phyloP scores from a whole-genome alignment of 2,888 invertebrate species.

The Corythucha ciliata region DNA sequence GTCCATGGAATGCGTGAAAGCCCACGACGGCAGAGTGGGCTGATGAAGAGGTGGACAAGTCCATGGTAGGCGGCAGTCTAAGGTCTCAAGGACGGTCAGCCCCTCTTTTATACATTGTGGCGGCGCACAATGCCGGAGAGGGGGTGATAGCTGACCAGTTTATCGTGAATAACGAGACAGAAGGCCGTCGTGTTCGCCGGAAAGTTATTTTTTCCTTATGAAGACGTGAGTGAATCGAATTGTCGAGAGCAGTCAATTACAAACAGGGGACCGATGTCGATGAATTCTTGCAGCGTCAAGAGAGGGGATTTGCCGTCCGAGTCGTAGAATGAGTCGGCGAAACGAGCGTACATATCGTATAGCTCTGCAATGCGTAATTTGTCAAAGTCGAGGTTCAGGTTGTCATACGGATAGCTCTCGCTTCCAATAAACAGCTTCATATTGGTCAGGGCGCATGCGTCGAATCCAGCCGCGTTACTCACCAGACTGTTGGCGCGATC shows the following conservation, averaged over 20 bases:
- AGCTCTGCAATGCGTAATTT: constrained; percentile 31
- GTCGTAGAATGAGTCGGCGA: constrained; percentile 28
- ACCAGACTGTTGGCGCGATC: constrained; percentile 37
- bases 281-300: constrained; percentile 12
- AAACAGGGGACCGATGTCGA: constrained; percentile 7
- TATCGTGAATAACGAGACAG: constrained; percentile 37
- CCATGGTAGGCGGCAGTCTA: background rate
- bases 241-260: constrained; percentile 1
- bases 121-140: constrained; percentile 7
- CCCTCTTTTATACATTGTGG: background rate
- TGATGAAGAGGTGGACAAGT: background rate
- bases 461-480: constrained; percentile 32
- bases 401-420: constrained; percentile 39
- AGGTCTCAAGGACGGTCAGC: background rate
- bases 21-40: background rate
- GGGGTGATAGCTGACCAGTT: constrained; percentile 3
- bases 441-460: constrained; percentile 39
- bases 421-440: constrained; percentile 40
- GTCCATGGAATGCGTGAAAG: background rate
- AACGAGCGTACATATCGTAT: constrained; percentile 16
- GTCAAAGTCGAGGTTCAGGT: constrained; percentile 37
- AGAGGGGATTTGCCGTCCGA: constrained; percentile 36
- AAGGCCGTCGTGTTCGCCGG: constrained; percentile 35
- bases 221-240: background rate
- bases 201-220: constrained; percentile 29